Base-by-base conservation (phyloP, 35 echinoderm and acorn worm genomes). In the Eucidaris tribuloides region DNA sequence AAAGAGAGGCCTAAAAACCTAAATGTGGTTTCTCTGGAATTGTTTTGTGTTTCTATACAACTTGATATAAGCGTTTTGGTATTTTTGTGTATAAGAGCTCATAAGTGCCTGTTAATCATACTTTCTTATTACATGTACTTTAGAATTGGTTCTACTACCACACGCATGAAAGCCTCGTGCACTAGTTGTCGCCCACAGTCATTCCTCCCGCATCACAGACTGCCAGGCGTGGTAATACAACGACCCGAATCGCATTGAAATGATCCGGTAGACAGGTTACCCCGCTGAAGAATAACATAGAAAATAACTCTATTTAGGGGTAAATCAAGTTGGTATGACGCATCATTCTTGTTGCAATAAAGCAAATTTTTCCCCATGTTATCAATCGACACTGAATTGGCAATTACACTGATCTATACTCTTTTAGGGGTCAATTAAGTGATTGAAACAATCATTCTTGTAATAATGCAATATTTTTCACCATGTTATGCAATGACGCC, bases 201-300 rank as follows among this genome's bases (percentile, higher is more conserved):
- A 45, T 65, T 20, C 37, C 92, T 89, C n/a, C 85, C 89, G 46
- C 92, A 89, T 85, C 94, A 92, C 36, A 76, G 39, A 89, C 94
- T 92, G 2, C n/a, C n/a, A n/a, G 81, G 71, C 30, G 46, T 55
- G 52, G 49, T 91, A 52, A 97, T 97, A 49, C 94, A 96, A 22
- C 94, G 64, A 11, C 94, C 94, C 38, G 94, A 88, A 5, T 25
- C 79, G 62, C 94, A 97, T 43, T 84, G 89, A 50, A 97, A 97
- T 97, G 94, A 35, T 92, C 79, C 36, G 80, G 36, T 3, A 80
- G 34, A 44, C 89, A 91, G 0, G 79, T 92, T 27, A 48, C 42
- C 22, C 63, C 74, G 65, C 71, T 89, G 83, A 40, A 7, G 43
- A 76, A 50, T 22, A 30, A 13, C 40, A 65, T 24, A 33, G n/a